phyloP scores from a whole-genome alignment of 2,113 vertebrate genomes.

The Strix aluco region DNA sequence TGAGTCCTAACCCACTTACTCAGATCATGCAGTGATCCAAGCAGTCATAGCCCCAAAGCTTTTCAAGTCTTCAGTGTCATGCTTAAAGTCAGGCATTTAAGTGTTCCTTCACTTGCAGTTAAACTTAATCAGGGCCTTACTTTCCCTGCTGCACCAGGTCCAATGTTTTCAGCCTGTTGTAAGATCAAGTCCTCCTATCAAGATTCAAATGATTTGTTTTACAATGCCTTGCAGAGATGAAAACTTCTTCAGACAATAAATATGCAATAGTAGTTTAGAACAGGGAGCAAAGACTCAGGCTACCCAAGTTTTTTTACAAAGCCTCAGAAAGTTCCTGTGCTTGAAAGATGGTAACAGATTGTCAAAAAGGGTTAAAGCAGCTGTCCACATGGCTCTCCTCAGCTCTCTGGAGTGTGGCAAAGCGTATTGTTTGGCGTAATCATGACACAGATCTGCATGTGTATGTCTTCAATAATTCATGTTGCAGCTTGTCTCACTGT shows the following conservation, averaged over 20 bases:
- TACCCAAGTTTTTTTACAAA: not conserved
- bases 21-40: accelerated
- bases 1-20: not conserved
- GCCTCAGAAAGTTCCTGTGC: not conserved
- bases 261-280: not conserved
- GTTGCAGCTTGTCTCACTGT: constrained; percentile 87
- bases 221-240: not conserved
- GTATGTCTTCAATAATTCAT: constrained; percentile 84
- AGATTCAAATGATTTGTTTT: not conserved
- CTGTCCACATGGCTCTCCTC: constrained; percentile 35
- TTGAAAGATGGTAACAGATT: constrained; percentile 60
- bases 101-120: not conserved
- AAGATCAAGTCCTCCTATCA: not conserved
- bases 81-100: accelerated
- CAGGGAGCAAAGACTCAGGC: not conserved
- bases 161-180: accelerated
- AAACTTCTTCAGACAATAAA: too few relatives aligned
- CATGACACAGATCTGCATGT: constrained; percentile 77
- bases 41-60: not conserved
- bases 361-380: constrained; percentile 74
- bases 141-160: not conserved
- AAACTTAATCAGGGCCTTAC: too few relatives aligned
- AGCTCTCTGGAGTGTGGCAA: constrained; percentile 69
- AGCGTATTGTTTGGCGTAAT: constrained; percentile 74
- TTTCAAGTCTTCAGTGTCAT: not conserved